phyloP scores from a whole-genome alignment of 2,113 vertebrate species.

The Xyrauchen texanus region DNA sequence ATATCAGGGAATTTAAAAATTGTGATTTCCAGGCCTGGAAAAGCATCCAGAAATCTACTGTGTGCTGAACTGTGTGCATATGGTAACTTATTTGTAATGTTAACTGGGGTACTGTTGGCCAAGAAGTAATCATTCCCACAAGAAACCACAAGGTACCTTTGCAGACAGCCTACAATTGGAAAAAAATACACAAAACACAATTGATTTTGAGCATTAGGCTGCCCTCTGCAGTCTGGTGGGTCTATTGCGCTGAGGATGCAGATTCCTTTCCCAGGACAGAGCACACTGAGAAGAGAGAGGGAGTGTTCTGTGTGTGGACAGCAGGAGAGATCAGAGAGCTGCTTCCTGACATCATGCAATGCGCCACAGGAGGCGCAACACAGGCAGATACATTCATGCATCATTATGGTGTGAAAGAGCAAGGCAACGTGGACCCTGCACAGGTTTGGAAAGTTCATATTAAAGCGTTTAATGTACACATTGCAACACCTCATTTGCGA shows the following conservation, averaged over 20 bases:
- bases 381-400: slow-evolving; percentile 84
- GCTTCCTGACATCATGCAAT: slow-evolving; percentile 77
- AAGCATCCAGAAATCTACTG: too few relatives aligned
- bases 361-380: slow-evolving; percentile 69
- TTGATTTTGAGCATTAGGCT: background rate
- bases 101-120: too few relatives aligned
- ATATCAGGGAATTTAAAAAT: too few relatives aligned
- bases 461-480: too few relatives aligned
- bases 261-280: slow-evolving; percentile 78
- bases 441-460: slow-evolving; percentile 73
- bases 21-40: too few relatives aligned
- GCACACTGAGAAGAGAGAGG: slow-evolving; percentile 80
- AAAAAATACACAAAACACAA: background rate
- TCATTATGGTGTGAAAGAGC: slow-evolving; percentile 86
- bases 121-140: background rate
- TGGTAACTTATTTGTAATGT: too few relatives aligned
- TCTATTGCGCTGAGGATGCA: slow-evolving; percentile 94
- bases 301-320: slow-evolving; percentile 89
- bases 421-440: slow-evolving; percentile 80
- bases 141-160: background rate
- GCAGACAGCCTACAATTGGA: background rate
- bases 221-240: slow-evolving; percentile 81
- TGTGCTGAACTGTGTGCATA: too few relatives aligned
- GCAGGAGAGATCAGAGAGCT: slow-evolving; percentile 79
- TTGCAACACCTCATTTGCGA: too few relatives aligned